A percentile compares a stretch with the other conserved stretches of the same genome.
These are phyloP conservation scores for Fabriciana adippe DNA, from an alignment of 2,888 invertebrate species.

Conservation along the genomic window DNA sequence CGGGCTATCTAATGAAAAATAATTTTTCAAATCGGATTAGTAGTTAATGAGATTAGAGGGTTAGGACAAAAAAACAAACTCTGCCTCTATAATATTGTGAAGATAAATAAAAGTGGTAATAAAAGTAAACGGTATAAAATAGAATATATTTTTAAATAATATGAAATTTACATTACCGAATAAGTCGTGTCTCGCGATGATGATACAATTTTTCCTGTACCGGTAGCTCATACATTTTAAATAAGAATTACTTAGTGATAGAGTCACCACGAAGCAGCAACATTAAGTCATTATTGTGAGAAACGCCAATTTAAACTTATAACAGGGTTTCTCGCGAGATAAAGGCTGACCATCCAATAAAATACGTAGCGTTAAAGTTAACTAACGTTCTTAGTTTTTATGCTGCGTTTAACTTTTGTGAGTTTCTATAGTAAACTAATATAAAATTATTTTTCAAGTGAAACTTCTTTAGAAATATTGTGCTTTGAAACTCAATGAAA, in stretches of 20 bases:
- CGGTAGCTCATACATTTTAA: constrained; percentile 70
- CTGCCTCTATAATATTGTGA: too few species aligned
- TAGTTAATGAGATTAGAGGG: too few species aligned
- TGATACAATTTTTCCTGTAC: constrained; percentile 33
- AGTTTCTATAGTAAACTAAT: background rate
- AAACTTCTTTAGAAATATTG: too few species aligned
- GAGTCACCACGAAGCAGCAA: constrained; percentile 41
- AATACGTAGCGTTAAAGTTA: constrained; percentile 7
- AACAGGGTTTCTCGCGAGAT: constrained; percentile 78
- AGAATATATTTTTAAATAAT: constrained; percentile 9
- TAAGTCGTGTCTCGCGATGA: constrained; percentile 23
- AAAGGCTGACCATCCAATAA: constrained; percentile 20
- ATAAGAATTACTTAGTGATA: constrained; percentile 71
- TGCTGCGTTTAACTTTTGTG: background rate
- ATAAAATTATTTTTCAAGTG: too few species aligned
- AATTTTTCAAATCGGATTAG: too few species aligned
- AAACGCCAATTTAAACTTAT: constrained; percentile 82
- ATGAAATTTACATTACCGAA: constrained; percentile 30
- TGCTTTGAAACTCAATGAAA: too few species aligned
- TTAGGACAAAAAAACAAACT: too few species aligned
- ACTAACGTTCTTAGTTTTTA: constrained; percentile 1
- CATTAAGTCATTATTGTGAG: constrained; percentile 77
- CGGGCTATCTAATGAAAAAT: too few species aligned
- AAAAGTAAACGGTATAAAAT: constrained; percentile 11
- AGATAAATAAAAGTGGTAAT: background rate